These are phyloP conservation scores for Sylvilagus bachmani DNA, from an alignment of 2,113 vertebrate genomes.

Conservation along the genomic window DNA sequence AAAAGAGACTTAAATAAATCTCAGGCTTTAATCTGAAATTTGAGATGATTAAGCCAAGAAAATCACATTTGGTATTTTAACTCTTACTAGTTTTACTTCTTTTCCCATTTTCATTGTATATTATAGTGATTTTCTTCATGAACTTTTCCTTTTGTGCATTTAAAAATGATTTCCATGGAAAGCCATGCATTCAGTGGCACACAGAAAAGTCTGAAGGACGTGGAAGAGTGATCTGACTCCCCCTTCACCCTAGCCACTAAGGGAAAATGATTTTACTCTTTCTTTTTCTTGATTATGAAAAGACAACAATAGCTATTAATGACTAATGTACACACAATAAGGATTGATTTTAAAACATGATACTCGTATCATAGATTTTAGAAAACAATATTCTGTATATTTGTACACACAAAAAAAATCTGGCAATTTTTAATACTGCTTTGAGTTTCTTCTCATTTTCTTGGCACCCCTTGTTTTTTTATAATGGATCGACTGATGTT, in stretches of 20 bases:
- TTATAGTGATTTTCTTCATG: background rate
- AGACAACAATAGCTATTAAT: background rate
- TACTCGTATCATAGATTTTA: background rate
- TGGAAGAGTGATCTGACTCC: background rate
- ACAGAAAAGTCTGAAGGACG: background rate
- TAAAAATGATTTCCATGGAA: background rate
- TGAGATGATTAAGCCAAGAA: conserved; percentile 78
- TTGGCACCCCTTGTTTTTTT: background rate
- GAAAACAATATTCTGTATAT: background rate
- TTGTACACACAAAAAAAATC: background rate
- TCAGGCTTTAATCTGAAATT: conserved; percentile 75
- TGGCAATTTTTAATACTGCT: background rate
- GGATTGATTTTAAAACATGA: background rate
- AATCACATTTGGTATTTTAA: conserved; percentile 71
- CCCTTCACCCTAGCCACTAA: background rate
- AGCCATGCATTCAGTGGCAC: background rate
- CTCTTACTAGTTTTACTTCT: conserved; percentile 49
- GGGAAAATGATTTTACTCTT: conserved; percentile 6
- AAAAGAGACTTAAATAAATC: conserved; percentile 79
- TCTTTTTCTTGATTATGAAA: conserved; percentile 41
- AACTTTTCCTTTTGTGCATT: conserved; percentile 10
- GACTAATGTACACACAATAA: background rate
- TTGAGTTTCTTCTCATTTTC: conserved; percentile 10
- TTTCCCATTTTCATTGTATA: background rate
- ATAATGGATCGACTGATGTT: background rate